Evolutionary conservation across 2,888 invertebrate genomes (phyloP).

Genomic region (Mesorhabditis sp.): DNA sequence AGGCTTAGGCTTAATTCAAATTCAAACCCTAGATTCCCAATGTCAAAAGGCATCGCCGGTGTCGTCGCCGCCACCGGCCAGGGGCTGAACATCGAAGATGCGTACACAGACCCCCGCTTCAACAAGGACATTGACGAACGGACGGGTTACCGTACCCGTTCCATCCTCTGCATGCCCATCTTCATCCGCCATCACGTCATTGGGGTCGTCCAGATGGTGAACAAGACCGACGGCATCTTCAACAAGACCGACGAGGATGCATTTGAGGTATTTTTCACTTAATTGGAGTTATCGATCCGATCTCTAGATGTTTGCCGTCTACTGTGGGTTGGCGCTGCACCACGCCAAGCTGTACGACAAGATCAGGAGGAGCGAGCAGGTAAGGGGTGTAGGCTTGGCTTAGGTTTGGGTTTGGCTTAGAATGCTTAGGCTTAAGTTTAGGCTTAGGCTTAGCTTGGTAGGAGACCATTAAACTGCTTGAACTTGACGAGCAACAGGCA

Average conservation of each 20-base stretch:
- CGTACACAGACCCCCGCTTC: conserved; percentile 67
- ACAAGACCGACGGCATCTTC: conserved; percentile 63
- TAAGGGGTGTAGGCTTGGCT: neutral
- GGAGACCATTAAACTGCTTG: neutral
- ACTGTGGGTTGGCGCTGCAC: conserved; percentile 79
- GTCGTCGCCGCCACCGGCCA: conserved; percentile 77
- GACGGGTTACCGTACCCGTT: conserved; percentile 68
- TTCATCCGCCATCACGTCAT: conserved; percentile 72
- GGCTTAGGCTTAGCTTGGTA: neutral
- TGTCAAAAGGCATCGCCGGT: conserved; percentile 77
- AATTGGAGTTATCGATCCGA: neutral
- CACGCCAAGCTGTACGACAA: conserved; percentile 81
- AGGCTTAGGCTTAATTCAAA: neutral
- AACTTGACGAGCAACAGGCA: neutral
- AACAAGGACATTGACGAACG: conserved; percentile 62
- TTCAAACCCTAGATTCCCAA: conserved; percentile 66
- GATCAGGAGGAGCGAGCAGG: conserved; percentile 73
- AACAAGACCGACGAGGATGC: conserved; percentile 73
- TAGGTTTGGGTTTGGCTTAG: neutral
- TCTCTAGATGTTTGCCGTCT: conserved; percentile 71
- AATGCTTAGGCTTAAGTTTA: neutral
- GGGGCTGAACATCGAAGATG: conserved; percentile 77
- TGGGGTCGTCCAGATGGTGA: conserved; percentile 85
- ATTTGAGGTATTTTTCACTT: conserved; percentile 65
- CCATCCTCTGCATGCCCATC: conserved; percentile 82